Evolutionary conservation across 35 echinoderm and acorn worm genomes (phyloP).

Genomic region (Diadema setosum): DNA sequence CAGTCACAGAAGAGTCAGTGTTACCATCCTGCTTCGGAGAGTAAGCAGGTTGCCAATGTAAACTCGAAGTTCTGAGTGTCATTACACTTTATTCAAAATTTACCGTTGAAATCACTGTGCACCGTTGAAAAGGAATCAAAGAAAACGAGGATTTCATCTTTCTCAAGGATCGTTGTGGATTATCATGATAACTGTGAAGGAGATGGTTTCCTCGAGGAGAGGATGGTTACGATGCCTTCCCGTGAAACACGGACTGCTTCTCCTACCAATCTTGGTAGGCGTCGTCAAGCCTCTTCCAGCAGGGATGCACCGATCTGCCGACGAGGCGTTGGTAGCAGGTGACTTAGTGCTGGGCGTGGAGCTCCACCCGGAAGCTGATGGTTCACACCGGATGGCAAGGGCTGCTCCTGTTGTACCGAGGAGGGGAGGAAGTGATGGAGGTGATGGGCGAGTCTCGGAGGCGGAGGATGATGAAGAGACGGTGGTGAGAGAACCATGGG

Average conservation of each 20-base stretch:
- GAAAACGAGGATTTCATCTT: too few relatives aligned
- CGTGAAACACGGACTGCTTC: neutral
- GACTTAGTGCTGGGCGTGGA: neutral
- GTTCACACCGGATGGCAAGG: neutral
- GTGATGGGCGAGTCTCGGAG: neutral
- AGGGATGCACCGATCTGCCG: neutral
- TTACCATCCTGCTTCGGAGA: too few relatives aligned
- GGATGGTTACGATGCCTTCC: too few relatives aligned
- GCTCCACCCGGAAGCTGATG: neutral
- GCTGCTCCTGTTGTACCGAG: neutral
- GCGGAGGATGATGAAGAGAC: neutral
- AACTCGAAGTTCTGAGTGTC: too few relatives aligned
- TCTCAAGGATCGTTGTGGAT: too few relatives aligned
- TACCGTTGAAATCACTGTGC: too few relatives aligned
- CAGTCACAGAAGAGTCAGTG: too few relatives aligned
- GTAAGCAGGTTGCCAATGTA: too few relatives aligned
- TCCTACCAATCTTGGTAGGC: neutral
- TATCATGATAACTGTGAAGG: too few relatives aligned
- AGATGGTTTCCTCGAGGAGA: too few relatives aligned
- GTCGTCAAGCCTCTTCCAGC: neutral
- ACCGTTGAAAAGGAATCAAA: too few relatives aligned
- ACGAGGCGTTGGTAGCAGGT: neutral
- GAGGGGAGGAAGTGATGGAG: neutral
- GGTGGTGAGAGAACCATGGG: neutral
- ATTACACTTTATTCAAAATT: too few relatives aligned